Conservation (phyloP, 2,797 vertebrate genomes). For the Poecile montanus region DNA sequence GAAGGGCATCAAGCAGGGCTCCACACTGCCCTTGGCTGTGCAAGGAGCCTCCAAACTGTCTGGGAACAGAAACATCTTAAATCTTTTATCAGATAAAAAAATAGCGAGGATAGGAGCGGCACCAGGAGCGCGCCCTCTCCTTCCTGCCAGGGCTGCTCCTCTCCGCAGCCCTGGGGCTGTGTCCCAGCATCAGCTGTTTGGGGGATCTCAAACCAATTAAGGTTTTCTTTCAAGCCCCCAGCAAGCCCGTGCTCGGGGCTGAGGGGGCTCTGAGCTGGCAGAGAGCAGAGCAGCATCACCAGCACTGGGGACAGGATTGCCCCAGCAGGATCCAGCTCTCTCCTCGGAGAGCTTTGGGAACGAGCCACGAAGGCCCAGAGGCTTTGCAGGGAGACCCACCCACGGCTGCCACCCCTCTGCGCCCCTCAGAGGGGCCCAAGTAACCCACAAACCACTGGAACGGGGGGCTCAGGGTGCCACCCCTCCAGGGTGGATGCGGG, state of each 20-base stretch:
- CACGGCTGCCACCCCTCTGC: not conserved
- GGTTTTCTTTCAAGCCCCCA: not conserved
- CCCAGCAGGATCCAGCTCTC: not conserved
- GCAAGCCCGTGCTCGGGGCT: rapidly evolving
- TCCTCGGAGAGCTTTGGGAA: not conserved
- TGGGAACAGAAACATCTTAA: not conserved
- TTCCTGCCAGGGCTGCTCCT: not conserved
- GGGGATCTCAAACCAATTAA: not conserved
- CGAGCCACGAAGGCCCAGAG: rapidly evolving
- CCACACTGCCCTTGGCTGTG: not conserved
- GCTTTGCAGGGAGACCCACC: not conserved
- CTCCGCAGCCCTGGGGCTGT: not conserved
- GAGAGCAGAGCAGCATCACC: not conserved
- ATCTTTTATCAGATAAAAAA: conserved; percentile 9
- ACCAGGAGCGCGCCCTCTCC: not conserved
- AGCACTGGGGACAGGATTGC: rapidly evolving
- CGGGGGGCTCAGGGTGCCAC: not conserved
- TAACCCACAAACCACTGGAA: not conserved
- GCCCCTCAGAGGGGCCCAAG: not conserved
- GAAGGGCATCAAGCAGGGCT: not conserved
- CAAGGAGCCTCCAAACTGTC: not conserved
- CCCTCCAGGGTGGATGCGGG: too few relatives aligned
- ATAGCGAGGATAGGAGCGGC: not conserved
- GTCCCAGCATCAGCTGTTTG: not conserved
- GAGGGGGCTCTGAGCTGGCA: not conserved